Percentiles rank a stretch among this genome's conserved stretches.
Evolutionary conservation across 2,797 vertebrate genomes (phyloP).

Genomic region (Cyclura pinguis): DNA sequence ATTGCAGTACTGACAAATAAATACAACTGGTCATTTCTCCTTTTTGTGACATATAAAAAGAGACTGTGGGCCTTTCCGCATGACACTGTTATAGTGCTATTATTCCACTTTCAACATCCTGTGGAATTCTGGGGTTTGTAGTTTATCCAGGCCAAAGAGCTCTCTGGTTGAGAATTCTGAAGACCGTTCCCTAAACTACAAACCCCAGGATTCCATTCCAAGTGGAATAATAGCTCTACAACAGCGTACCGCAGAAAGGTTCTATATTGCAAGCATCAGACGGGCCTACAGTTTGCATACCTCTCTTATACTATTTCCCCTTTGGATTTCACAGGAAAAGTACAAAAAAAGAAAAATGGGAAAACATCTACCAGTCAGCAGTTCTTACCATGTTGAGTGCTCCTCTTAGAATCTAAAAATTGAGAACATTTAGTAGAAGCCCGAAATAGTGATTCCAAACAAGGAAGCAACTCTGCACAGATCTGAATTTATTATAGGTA

Average conservation of each 20-base stretch:
- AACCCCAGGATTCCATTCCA: no score
- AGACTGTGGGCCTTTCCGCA: no score
- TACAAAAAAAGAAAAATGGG: not conserved
- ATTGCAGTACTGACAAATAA: not conserved
- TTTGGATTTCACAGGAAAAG: not conserved
- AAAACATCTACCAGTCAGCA: not conserved
- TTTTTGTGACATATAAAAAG: not conserved
- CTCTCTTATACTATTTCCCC: not conserved
- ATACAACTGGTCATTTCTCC: not conserved
- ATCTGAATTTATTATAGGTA: not conserved
- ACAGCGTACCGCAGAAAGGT: no score
- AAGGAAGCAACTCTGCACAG: not conserved
- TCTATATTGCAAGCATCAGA: not conserved
- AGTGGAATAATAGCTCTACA: no score
- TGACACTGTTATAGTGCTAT: no score
- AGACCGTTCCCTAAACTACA: no score
- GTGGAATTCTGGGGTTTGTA: no score
- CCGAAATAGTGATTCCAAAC: not conserved
- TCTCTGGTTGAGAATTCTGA: no score
- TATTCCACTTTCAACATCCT: no score
- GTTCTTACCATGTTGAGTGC: no score
- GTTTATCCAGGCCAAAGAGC: no score
- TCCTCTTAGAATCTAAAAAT: not conserved
- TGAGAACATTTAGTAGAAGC: not conserved
- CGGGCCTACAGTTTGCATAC: not conserved